Conservation (phyloP, 2,113 vertebrate species). For the Hippocampus mohnikei region DNA sequence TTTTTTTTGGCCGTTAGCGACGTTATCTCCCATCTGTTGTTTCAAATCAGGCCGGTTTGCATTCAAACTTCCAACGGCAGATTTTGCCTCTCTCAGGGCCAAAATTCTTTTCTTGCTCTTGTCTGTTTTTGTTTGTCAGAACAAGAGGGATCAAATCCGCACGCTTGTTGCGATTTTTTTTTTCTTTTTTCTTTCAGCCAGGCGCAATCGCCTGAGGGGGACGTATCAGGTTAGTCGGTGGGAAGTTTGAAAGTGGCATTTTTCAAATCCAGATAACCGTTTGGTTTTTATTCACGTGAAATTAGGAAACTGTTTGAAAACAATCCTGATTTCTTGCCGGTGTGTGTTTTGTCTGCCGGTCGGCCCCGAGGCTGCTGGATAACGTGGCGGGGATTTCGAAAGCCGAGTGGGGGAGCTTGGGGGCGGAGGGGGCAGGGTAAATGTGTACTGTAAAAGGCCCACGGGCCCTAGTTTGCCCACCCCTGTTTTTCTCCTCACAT, state of each 20-base stretch:
- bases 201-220: slow-evolving; percentile 15
- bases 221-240: slow-evolving; percentile 37
- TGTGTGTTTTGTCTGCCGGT: slow-evolving; percentile 36
- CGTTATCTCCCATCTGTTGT: slow-evolving; percentile 29
- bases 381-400: slow-evolving; percentile 38
- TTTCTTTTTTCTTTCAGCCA: not conserved
- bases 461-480: too few relatives aligned
- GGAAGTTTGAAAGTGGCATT: slow-evolving; percentile 37
- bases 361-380: slow-evolving; percentile 35
- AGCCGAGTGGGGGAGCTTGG: too few relatives aligned
- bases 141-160: slow-evolving; percentile 34
- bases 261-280: not conserved
- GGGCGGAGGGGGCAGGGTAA: too few relatives aligned
- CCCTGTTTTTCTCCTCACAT: slow-evolving; percentile 27
- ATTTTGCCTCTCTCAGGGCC: slow-evolving; percentile 4
- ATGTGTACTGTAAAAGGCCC: too few relatives aligned
- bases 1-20: slow-evolving; percentile 37
- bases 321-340: slow-evolving; percentile 1
- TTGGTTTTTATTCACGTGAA: too few relatives aligned
- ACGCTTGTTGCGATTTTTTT: not conserved
- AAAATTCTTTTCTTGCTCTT: slow-evolving; percentile 5
- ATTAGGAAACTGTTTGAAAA: slow-evolving; percentile 2
- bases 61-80: slow-evolving; percentile 15
- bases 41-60: slow-evolving; percentile 15
- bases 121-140: slow-evolving; percentile 26